A percentile compares a stretch with the other conserved stretches of the same genome.
Evolutionary conservation across 2,113 vertebrate species (phyloP).

Genomic region (Labrus mixtus): DNA sequence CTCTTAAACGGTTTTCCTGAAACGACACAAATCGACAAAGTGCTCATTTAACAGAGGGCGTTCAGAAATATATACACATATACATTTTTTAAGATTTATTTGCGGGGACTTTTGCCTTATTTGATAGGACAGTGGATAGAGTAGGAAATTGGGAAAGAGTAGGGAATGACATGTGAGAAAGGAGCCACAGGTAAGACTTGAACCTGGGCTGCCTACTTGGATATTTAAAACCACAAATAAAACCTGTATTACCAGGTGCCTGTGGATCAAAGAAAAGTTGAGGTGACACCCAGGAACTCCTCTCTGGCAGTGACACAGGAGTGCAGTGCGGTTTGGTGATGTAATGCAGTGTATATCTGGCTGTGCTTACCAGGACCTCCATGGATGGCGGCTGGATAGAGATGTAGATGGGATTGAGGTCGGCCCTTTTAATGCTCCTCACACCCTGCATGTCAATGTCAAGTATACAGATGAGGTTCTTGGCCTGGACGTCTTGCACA

Average conservation of each 20-base stretch:
- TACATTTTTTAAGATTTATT: too few species aligned
- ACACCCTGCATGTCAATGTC: slow-evolving; percentile 98
- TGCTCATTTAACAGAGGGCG: neutral
- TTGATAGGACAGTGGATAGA: too few species aligned
- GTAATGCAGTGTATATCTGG: neutral
- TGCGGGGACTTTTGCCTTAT: too few species aligned
- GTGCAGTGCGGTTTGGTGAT: too few species aligned
- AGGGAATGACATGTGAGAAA: too few species aligned
- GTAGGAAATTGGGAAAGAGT: too few species aligned
- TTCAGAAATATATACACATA: neutral
- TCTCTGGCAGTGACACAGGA: neutral
- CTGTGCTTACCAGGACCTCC: slow-evolving; percentile 86
- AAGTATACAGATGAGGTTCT: slow-evolving; percentile 95
- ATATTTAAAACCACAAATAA: neutral
- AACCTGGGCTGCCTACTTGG: too few species aligned
- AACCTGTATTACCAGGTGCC: neutral
- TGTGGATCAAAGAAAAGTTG: neutral
- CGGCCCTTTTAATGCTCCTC: slow-evolving; percentile 92
- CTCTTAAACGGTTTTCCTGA: slow-evolving; percentile 91
- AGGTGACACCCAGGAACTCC: neutral
- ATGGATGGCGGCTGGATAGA: slow-evolving; percentile 93
- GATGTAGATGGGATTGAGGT: slow-evolving; percentile 93
- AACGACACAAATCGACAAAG: neutral
- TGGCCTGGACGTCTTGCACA: slow-evolving; percentile 90
- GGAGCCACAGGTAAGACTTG: too few species aligned